Evolutionary conservation across 2,797 vertebrate species (phyloP), one percentile per base, ranked within the genome.

Genomic region (Agapornis canus): DNA sequence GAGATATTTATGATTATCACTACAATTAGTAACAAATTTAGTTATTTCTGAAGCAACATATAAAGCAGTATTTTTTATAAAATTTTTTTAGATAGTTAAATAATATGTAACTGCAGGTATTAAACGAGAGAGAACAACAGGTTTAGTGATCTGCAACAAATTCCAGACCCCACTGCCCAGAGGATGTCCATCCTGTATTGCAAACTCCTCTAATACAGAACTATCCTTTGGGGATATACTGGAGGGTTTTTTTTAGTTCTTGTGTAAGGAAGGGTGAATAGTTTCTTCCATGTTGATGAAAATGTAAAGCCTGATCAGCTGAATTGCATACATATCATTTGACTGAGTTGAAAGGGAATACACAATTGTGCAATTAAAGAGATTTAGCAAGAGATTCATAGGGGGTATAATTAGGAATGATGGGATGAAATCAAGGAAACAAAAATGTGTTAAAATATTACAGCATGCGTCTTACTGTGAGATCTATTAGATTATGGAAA

Each of bases 311-410:
- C 57, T 84, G 73, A 84, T 79, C 76, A 82, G 47, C 43, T 9
- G 13, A 69, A 82, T 78, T 78, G 73, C 45, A 43, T 75, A 43
- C 47, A 37, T 91, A 72, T 83, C 3, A 79, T 83, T 86, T 92
- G 47, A 32, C 39, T 65, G 59, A 86, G 35, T 35, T 94, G 70
- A 81, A 96, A 94, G 65, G 92, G 92, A 92, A 83, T 88, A 77
- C 61, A 92, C 85, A 90, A 72, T 92, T 88, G 54, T 84, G 59
- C 54, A 89, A 95, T 94, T 95, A 94, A 94, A 89, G 49, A 81
- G 70, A 91, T 83, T 92, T 90, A 88, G 57, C 0, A 2, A 90
- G 69, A 76, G 48, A 78, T 65, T 95, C 85, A 59, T 72, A 69
- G 77, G 76, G 76, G 72, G 49, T 90, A 65, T 95, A 94, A 94